Evolutionary conservation across 2,797 vertebrate genomes (phyloP).

Genomic region (Gila robusta): DNA sequence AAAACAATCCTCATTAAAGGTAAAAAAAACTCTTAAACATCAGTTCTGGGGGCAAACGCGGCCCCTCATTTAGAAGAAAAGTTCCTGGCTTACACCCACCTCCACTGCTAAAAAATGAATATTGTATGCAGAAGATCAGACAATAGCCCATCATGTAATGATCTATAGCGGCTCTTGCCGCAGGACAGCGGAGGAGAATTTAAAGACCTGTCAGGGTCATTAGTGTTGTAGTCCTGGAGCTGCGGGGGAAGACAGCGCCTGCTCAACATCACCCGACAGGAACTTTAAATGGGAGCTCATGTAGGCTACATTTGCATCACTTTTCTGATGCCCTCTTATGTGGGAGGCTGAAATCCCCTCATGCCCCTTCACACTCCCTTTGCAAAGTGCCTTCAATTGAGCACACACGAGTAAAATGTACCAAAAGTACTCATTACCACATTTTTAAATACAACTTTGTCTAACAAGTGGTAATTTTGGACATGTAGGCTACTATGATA

Average conservation of each 20-base stretch:
- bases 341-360: constrained; percentile 57
- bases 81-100: constrained; percentile 14
- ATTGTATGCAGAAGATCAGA: constrained; percentile 30
- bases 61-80: not conserved
- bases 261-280: constrained; percentile 19
- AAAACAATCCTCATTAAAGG: constrained; percentile 16
- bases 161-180: constrained; percentile 28
- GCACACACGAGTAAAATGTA: not conserved
- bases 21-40: constrained; percentile 13
- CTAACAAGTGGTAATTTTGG: too few relatives aligned
- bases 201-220: constrained; percentile 35
- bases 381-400: not conserved
- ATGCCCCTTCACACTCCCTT: constrained; percentile 37
- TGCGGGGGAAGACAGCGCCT: constrained; percentile 31
- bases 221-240: constrained; percentile 17
- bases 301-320: not conserved
- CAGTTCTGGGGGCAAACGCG: not conserved
- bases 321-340: constrained; percentile 52
- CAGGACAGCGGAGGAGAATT: constrained; percentile 21
- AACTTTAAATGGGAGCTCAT: constrained; percentile 23
- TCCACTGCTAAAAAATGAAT: constrained; percentile 33
- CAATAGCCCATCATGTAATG: constrained; percentile 22
- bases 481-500: not conserved
- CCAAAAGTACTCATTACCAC: not conserved
- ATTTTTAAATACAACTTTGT: not conserved